Percentiles rank a stretch among this genome's conserved stretches.
These are phyloP conservation scores for Fistularia commersonii DNA, from an alignment of 2,797 vertebrate species.

Conservation along the genomic window DNA sequence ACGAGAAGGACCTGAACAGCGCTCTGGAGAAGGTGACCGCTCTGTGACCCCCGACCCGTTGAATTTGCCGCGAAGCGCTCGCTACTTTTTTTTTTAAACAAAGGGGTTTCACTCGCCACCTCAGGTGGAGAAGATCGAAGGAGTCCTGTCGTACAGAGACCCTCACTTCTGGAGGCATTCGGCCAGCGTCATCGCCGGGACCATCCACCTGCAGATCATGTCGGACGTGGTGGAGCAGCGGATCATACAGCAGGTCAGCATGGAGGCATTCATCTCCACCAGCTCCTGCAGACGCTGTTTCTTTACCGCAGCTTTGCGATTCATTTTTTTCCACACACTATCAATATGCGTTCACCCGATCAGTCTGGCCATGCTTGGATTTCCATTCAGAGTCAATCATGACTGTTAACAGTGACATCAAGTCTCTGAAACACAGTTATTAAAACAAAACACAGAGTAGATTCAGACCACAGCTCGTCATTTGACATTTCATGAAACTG, in stretches of 20 bases:
- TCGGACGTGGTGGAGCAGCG: slow-evolving; percentile 91
- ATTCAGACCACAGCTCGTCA: no score
- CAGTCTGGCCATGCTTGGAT: no score
- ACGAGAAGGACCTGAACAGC: slow-evolving; percentile 87
- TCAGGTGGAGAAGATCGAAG: slow-evolving; percentile 95
- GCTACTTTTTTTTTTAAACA: no score
- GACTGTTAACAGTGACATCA: no score
- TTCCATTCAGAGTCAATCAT: no score
- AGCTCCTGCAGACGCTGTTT: not conserved
- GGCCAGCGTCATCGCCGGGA: slow-evolving; percentile 87
- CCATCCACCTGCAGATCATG: slow-evolving; percentile 93
- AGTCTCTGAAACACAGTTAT: no score
- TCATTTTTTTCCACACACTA: not conserved
- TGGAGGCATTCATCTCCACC: not conserved
- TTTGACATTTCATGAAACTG: no score
- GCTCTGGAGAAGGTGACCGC: slow-evolving; percentile 90
- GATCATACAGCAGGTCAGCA: slow-evolving; percentile 90
- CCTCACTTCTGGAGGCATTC: slow-evolving; percentile 97
- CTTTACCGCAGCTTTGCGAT: no score
- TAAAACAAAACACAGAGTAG: no score
- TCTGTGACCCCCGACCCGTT: not conserved
- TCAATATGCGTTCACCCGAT: no score
- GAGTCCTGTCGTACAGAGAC: slow-evolving; percentile 93
- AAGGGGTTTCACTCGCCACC: slow-evolving; percentile 1
- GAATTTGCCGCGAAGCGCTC: no score